phyloP scores from a whole-genome alignment of 2,888 invertebrate species.

The Helicoverpa assulta region DNA sequence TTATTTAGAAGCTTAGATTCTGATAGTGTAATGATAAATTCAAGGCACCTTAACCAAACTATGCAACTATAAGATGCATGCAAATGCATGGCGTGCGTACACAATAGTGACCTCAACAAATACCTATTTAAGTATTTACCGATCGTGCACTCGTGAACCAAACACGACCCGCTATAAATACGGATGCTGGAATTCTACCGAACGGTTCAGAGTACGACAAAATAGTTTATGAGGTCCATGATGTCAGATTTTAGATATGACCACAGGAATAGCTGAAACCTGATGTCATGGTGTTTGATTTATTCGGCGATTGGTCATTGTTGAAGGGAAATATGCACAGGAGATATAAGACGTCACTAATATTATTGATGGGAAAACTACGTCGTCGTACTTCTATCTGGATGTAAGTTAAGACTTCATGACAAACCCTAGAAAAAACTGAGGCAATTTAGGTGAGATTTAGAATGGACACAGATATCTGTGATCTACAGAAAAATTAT shows the following conservation, averaged over 20 bases:
- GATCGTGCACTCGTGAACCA: conserved; percentile 29
- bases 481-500: no score
- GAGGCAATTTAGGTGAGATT: no score
- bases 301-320: background rate
- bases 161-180: conserved; percentile 49
- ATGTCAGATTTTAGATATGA: conserved; percentile 51
- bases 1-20: no score
- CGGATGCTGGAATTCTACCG: conserved; percentile 36
- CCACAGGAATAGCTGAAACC: conserved; percentile 34
- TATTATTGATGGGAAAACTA: no score
- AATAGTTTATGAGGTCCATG: conserved; percentile 32
- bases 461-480: no score
- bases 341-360: background rate
- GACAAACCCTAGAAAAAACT: no score
- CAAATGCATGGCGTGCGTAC: background rate
- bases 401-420: no score
- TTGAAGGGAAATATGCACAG: background rate
- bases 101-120: conserved; percentile 57
- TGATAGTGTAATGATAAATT: no score
- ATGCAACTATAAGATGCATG: background rate
- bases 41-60: background rate
- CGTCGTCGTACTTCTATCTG: no score
- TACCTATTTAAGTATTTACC: conserved; percentile 59
- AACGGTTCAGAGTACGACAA: conserved; percentile 25
- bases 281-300: conserved; percentile 36